Conservation (phyloP, 1,140 invertebrate genomes). For the Zaprionus inermis region DNA sequence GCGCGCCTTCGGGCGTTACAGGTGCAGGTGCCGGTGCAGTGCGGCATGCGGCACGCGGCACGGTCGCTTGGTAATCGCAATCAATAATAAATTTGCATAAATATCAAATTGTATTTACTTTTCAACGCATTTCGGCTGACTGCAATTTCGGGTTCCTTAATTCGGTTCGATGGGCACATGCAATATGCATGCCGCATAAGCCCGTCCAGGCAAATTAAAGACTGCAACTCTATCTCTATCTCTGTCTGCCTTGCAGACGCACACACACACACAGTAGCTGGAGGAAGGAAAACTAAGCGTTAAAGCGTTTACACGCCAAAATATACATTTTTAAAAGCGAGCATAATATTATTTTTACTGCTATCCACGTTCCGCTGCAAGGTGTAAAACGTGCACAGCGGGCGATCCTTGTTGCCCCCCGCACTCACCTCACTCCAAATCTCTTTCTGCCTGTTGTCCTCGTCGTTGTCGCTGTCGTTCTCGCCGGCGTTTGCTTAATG, state of each 20-base stretch:
- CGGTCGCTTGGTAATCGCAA: slow-evolving; percentile 43
- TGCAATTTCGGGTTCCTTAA: slow-evolving; percentile 14
- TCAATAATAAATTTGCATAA: slow-evolving; percentile 73
- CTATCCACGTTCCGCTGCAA: slow-evolving; percentile 40
- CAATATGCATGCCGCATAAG: slow-evolving; percentile 5
- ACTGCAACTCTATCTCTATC: not conserved
- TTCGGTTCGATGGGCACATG: slow-evolving; percentile 4
- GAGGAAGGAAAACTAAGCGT: slow-evolving; percentile 42
- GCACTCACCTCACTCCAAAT: not conserved
- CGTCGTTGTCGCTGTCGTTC: slow-evolving; percentile 47
- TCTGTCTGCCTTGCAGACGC: no score
- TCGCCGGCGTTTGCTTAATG: slow-evolving; percentile 76
- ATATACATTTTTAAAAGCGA: slow-evolving; percentile 49
- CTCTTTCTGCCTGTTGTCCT: slow-evolving; percentile 11
- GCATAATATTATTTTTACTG: slow-evolving; percentile 67
- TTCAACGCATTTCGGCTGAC: slow-evolving; percentile 36
- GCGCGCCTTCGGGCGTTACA: not conserved
- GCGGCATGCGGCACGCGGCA: not conserved
- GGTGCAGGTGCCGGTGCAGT: not conserved
- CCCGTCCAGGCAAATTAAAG: slow-evolving; percentile 5
- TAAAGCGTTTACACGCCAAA: slow-evolving; percentile 73
- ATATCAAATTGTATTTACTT: slow-evolving; percentile 60
- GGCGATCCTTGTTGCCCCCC: slow-evolving; percentile 60
- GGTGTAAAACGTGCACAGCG: slow-evolving; percentile 66
- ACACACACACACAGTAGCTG: not conserved